A percentile compares a stretch with the other conserved stretches of the same genome.
These are phyloP conservation scores for Nannoperca obscura DNA, from an alignment of 2,797 vertebrate genomes.

Conservation along the genomic window DNA sequence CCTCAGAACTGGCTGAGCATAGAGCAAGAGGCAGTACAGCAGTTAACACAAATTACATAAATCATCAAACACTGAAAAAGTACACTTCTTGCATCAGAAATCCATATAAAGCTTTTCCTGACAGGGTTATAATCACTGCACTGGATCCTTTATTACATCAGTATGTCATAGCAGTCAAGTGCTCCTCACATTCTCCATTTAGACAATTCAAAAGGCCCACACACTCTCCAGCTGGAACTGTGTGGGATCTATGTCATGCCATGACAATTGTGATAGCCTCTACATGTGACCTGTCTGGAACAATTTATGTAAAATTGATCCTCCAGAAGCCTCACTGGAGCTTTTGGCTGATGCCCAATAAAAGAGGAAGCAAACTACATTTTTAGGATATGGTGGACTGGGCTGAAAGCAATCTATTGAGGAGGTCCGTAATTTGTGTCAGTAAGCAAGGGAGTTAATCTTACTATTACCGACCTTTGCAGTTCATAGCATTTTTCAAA, in stretches of 20 bases:
- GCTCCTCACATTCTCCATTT: slow-evolving; percentile 38
- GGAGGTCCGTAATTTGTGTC: slow-evolving; percentile 24
- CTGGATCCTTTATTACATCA: slow-evolving; percentile 48
- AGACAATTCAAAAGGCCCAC: slow-evolving; percentile 36
- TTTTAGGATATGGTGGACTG: neutral
- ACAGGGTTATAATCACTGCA: slow-evolving; percentile 45
- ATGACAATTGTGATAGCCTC: slow-evolving; percentile 17
- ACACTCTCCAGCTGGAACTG: slow-evolving; percentile 19
- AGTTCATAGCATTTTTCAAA: slow-evolving; percentile 39
- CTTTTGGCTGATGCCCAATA: neutral
- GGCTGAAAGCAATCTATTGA: neutral
- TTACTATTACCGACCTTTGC: slow-evolving; percentile 15
- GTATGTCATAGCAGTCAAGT: slow-evolving; percentile 47
- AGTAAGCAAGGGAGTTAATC: slow-evolving; percentile 27
- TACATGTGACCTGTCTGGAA: slow-evolving; percentile 33
- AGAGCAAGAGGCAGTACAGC: slow-evolving; percentile 34
- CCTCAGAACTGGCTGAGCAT: slow-evolving; percentile 30
- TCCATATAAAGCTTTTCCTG: slow-evolving; percentile 49
- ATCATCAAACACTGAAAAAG: slow-evolving; percentile 59
- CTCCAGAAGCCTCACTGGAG: neutral
- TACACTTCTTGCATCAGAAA: slow-evolving; percentile 46
- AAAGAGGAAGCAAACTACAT: neutral
- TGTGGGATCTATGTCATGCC: slow-evolving; percentile 25
- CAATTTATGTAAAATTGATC: slow-evolving; percentile 11
- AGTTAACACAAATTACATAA: slow-evolving; percentile 64